Base-by-base conservation (phyloP, 2,797 vertebrate genomes). In the Cynopterus sphinx region DNA sequence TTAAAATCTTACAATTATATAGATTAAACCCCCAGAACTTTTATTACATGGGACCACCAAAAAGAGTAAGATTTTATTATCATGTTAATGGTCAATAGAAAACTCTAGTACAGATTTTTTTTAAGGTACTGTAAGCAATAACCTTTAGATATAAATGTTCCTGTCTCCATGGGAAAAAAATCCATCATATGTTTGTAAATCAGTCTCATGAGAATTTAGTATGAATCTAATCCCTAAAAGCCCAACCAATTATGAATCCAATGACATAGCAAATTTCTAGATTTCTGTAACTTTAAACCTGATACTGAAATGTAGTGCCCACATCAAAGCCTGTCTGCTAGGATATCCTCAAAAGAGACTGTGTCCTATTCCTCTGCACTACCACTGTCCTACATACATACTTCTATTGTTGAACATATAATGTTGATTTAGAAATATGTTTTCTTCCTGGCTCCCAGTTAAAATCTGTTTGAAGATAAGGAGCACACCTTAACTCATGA, bases 1-100 rank as follows among this genome's bases (percentile, higher is more conserved):
- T 79, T 85, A 86, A 94, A 79, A 91, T 63, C 22, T 51, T 88
- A 10, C 3, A 86, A 87, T 84, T 91, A 67, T 0, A 87, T 83
- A 94, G 13, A 73, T 57, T 36, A 88, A 94, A 94, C 24, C 43
- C 24, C 21, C 1, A 85, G 31, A 16, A 74, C 55, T 71, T 91
- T 74, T 88, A 96, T 70, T 74, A 78, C 4, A 49, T 43, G 33
- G 36, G 10, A 77, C 21, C 49, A 46, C 68, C 43, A 74, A 88
- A 79, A 81, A 15, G n/a, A 75, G 7, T 75, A 84, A 24, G 6
- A 75, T 65, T 79, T 78, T 77, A 85, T 74, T 63, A 92, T 39
- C n/a, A 79, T 81, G 57, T 33, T 70, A 39, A 75, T 3, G 22
- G 28, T 55, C 43, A 79, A 87, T 1, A 73, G 49, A 95, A 94